These are phyloP conservation scores for Rotaria sp. DNA, from an alignment of 2,888 invertebrate genomes.

Conservation along the genomic window DNA sequence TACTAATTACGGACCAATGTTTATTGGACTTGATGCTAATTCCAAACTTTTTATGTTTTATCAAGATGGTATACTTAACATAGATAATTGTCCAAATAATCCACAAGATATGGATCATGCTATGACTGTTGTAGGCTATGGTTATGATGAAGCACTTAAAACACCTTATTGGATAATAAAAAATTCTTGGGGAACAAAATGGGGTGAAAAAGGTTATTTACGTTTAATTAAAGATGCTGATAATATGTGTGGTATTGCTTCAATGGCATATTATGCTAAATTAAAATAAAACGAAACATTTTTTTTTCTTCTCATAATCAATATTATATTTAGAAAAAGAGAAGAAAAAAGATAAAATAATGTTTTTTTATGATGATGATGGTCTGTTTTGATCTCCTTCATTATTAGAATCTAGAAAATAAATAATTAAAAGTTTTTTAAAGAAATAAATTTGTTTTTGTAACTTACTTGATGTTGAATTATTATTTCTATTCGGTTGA, in stretches of 20 bases:
- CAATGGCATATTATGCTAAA: not conserved
- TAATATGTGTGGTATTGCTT: not conserved
- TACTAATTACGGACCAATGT: not conserved
- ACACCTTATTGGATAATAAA: not conserved
- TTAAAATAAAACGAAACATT: not conserved
- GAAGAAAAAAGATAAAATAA: too few relatives aligned
- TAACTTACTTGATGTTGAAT: not conserved
- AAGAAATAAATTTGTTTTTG: not conserved
- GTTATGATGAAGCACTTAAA: not conserved
- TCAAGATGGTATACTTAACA: not conserved
- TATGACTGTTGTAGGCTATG: not conserved
- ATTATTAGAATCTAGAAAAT: not conserved
- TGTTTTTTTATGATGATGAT: not conserved
- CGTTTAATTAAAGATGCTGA: constrained; percentile 10
- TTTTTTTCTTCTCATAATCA: not conserved
- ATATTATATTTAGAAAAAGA: not conserved
- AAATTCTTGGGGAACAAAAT: not conserved
- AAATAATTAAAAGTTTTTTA: not conserved
- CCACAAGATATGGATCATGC: constrained; percentile 20
- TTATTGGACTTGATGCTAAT: constrained; percentile 8
- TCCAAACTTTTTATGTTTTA: not conserved
- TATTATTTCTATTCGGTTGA: not conserved
- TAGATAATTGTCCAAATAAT: not conserved
- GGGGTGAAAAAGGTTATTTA: not conserved
- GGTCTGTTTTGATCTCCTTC: not conserved